Conservation (phyloP, 2,113 vertebrate species). For the Apus apus region DNA sequence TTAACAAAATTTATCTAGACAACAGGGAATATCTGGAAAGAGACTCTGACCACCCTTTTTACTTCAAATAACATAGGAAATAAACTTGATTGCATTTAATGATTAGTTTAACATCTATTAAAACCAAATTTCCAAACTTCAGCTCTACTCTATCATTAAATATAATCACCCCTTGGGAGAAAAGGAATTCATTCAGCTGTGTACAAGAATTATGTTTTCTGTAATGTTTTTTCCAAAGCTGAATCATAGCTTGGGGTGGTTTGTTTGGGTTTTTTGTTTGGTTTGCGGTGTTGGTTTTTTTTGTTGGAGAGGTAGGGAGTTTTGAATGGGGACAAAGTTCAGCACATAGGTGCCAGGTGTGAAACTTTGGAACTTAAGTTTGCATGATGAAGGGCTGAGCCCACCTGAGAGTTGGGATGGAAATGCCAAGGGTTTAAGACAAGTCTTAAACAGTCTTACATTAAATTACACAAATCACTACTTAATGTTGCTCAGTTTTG, state of each 20-base stretch:
- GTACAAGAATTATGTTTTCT: background rate
- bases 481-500: background rate
- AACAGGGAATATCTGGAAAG: background rate
- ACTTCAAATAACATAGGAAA: conserved; percentile 20
- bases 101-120: conserved; percentile 37
- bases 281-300: background rate
- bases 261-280: background rate
- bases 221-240: conserved; percentile 38
- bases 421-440: background rate
- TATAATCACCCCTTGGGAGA: conserved; percentile 1
- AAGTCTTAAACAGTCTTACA: background rate
- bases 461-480: background rate
- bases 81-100: conserved; percentile 12
- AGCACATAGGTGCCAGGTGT: background rate
- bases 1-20: background rate
- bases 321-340: background rate
- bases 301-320: background rate
- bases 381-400: background rate
- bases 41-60: background rate
- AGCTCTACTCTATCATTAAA: conserved; percentile 2
- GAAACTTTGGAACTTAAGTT: background rate
- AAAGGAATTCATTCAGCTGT: conserved; percentile 21
- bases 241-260: background rate
- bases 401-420: background rate
- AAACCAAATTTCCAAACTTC: conserved; percentile 32